Percentiles rank a stretch among this genome's conserved stretches.
Conservation (phyloP, 2,797 vertebrate genomes). For the Anomalospiza imberbis region DNA sequence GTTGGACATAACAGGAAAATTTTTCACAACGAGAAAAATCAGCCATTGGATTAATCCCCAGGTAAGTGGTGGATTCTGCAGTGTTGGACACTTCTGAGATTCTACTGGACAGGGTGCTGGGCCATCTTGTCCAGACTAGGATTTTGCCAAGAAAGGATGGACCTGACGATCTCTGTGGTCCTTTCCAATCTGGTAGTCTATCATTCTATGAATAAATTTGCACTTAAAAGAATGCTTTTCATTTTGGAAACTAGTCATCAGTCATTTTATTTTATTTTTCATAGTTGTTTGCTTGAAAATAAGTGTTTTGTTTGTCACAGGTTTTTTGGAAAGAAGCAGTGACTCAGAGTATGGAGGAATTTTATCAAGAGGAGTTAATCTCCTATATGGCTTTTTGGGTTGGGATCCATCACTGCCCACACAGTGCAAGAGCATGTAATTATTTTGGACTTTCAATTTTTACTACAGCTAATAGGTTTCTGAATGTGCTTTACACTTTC, state of each 20-base stretch:
- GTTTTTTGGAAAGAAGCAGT: not conserved
- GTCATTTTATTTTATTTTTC: not conserved
- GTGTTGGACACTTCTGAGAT: not conserved
- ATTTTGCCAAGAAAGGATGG: not conserved
- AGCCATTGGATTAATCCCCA: not conserved
- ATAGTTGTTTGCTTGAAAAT: not conserved
- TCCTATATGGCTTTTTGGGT: not conserved
- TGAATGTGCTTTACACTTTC: not conserved
- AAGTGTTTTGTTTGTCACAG: not conserved
- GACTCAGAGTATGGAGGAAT: not conserved
- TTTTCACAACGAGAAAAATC: not conserved
- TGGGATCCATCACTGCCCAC: not conserved
- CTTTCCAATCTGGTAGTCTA: not conserved
- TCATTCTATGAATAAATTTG: not conserved
- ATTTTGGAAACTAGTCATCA: not conserved
- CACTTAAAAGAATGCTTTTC: not conserved
- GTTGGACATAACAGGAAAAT: not conserved
- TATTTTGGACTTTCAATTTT: not conserved
- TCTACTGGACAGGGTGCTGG: not conserved
- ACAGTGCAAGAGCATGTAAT: not conserved
- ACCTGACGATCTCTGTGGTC: not conserved
- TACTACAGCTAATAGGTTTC: not conserved
- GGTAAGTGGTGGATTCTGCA: not conserved
- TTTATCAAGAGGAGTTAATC: constrained; percentile 15
- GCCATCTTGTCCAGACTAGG: not conserved